These are phyloP conservation scores for Lophotriccus pileatus DNA, from an alignment of 2,797 vertebrate species.

Conservation along the genomic window DNA sequence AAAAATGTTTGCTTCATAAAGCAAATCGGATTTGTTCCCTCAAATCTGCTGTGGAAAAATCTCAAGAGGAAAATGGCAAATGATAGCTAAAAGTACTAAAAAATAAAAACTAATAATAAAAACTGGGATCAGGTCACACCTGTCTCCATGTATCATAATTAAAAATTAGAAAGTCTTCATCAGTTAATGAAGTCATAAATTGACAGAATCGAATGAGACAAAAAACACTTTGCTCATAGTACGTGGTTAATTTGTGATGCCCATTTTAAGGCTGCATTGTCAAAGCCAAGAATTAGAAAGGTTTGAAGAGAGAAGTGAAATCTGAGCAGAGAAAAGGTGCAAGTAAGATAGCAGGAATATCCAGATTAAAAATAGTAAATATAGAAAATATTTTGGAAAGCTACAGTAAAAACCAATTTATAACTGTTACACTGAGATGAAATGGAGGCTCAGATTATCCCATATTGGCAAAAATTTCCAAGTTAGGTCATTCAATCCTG, in stretches of 20 bases:
- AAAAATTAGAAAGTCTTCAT: background rate
- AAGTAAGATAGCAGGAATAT: background rate
- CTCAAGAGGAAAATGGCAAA: background rate
- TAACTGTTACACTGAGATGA: background rate
- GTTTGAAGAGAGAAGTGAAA: background rate
- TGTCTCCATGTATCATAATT: background rate
- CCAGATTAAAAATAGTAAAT: background rate
- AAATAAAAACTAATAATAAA: background rate
- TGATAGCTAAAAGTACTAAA: background rate
- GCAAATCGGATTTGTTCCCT: background rate
- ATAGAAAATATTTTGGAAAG: background rate
- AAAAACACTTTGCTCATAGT: rapidly evolving
- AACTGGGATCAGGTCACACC: background rate
- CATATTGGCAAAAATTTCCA: background rate
- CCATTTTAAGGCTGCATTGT: background rate
- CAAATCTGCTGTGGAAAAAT: background rate
- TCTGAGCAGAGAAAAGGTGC: rapidly evolving
- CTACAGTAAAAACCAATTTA: background rate
- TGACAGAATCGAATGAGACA: background rate
- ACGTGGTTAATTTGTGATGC: background rate
- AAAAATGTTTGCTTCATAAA: background rate
- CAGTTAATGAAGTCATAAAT: background rate
- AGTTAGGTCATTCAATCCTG: background rate
- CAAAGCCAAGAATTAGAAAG: background rate
- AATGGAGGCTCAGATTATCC: background rate